Evolutionary conservation across 2,888 invertebrate species (phyloP).

Genomic region (Eilema sororculum): DNA sequence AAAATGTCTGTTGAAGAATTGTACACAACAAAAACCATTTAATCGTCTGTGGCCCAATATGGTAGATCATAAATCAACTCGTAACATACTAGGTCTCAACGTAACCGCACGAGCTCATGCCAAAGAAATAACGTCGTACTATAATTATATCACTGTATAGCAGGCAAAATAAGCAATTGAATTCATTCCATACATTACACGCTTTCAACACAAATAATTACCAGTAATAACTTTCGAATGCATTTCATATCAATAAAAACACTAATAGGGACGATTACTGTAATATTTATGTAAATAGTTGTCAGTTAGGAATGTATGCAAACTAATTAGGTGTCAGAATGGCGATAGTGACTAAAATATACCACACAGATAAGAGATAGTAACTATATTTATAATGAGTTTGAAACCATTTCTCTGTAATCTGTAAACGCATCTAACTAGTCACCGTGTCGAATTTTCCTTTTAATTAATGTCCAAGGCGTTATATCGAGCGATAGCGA

Average conservation of each 20-base stretch:
- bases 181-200: constrained; percentile 42
- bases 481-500: constrained; percentile 9
- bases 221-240: constrained; percentile 30
- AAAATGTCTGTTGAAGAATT: not conserved
- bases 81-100: not conserved
- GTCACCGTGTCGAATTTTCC: constrained; percentile 32
- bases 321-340: constrained; percentile 44
- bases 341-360: constrained; percentile 37
- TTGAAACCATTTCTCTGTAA: constrained; percentile 45
- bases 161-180: constrained; percentile 31
- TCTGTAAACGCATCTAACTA: constrained; percentile 36
- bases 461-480: constrained; percentile 34
- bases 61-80: not conserved
- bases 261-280: constrained; percentile 27
- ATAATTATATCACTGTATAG: constrained; percentile 3
- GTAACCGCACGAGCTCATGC: not conserved
- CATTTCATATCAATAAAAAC: constrained; percentile 20
- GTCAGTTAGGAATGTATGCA: constrained; percentile 30
- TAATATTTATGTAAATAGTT: constrained; percentile 27
- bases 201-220: constrained; percentile 38
- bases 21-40: not conserved
- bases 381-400: constrained; percentile 26
- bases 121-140: not conserved
- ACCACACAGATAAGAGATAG: constrained; percentile 11
- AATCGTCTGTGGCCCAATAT: not conserved